Evolutionary conservation across 1,140 invertebrate species (phyloP).

Genomic region (Mizuhopecten yessoensis): DNA sequence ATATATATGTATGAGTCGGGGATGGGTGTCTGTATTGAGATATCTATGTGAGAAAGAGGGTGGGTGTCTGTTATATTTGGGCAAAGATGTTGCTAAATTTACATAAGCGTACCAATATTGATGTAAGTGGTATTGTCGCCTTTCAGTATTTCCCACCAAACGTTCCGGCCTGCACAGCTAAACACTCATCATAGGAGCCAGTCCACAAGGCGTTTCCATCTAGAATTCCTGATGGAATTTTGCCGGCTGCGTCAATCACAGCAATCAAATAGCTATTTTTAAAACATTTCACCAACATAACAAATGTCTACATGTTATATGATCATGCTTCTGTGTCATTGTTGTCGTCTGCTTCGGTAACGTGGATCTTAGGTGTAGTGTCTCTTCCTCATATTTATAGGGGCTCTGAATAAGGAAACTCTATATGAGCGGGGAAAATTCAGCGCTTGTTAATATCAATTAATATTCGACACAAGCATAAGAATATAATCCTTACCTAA

Average conservation of each 20-base stretch:
- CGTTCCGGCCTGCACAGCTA: background rate
- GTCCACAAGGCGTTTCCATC: slow-evolving; percentile 52
- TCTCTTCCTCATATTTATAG: background rate
- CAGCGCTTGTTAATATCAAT: background rate
- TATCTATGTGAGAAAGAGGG: no score
- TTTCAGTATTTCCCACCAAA: slow-evolving; percentile 57
- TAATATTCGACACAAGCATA: no score
- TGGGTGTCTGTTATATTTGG: no score
- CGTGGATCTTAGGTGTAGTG: background rate
- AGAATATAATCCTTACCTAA: no score
- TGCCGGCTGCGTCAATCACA: slow-evolving; percentile 66
- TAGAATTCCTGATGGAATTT: slow-evolving; percentile 51
- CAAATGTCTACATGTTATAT: background rate
- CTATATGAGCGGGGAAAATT: background rate
- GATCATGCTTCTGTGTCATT: no score
- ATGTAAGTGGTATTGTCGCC: background rate
- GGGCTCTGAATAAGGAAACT: background rate
- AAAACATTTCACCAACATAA: no score
- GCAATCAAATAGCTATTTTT: background rate
- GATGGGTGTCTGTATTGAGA: no score
- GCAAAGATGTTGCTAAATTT: no score
- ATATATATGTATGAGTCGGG: no score
- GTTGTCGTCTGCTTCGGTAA: no score
- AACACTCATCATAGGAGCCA: slow-evolving; percentile 60
- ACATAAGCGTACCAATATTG: background rate